A percentile compares a stretch with the other conserved stretches of the same genome.
phyloP scores from a whole-genome alignment of 2,113 vertebrate species.

The Nipponia nippon region DNA sequence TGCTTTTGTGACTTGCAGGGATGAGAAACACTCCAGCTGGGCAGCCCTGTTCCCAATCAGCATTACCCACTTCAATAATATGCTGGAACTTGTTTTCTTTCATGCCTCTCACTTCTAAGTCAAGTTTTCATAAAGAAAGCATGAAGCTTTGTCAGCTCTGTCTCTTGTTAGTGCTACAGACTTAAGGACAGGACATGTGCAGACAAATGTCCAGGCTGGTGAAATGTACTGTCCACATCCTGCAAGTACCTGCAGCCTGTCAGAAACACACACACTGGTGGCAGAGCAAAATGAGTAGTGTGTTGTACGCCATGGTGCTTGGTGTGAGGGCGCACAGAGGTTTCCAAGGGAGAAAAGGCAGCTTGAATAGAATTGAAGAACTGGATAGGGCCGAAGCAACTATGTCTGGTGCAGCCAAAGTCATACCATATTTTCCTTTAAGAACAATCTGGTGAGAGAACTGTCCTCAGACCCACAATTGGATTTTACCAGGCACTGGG shows the following conservation, averaged over 20 bases:
- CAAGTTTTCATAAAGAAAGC: background rate
- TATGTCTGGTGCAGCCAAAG: background rate
- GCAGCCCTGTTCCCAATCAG: background rate
- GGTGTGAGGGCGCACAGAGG: background rate
- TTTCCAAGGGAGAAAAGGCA: background rate
- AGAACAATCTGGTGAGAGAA: background rate
- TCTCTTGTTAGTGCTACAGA: background rate
- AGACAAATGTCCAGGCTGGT: background rate
- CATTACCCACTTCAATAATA: background rate
- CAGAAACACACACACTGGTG: no score
- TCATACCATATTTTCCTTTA: background rate
- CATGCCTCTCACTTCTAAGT: background rate
- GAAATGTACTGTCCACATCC: background rate
- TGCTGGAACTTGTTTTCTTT: background rate
- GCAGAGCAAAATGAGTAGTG: background rate
- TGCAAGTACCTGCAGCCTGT: background rate
- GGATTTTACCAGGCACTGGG: background rate
- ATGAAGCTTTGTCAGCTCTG: background rate
- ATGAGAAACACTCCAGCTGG: background rate
- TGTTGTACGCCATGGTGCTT: background rate
- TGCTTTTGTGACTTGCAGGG: background rate
- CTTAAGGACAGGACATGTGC: background rate
- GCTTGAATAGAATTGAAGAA: background rate
- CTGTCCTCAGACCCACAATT: background rate
- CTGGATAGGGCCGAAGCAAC: background rate